These are phyloP conservation scores for Watsonalla cultraria DNA, from an alignment of 2,888 invertebrate species.

Conservation along the genomic window DNA sequence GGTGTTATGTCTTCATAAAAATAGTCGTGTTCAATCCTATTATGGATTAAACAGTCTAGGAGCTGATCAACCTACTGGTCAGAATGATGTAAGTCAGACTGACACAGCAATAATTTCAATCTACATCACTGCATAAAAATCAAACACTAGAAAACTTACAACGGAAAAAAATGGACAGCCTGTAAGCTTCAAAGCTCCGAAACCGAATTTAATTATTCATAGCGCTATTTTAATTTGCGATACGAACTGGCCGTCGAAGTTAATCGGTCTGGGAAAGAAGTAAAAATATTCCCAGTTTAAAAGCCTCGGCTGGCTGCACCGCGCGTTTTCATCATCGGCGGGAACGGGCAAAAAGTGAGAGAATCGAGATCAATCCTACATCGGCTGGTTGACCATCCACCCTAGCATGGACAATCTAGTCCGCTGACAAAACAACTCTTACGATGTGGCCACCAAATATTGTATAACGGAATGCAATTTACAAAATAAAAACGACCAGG, in stretches of 20 bases:
- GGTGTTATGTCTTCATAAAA: no score
- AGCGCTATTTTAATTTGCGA: conserved; percentile 34
- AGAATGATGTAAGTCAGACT: conserved; percentile 6
- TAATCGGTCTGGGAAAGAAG: conserved; percentile 28
- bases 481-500: neutral
- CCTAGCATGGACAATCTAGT: conserved; percentile 36
- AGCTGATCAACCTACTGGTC: conserved; percentile 6
- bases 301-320: conserved; percentile 24
- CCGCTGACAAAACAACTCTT: conserved; percentile 18
- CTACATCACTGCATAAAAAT: conserved; percentile 2
- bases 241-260: conserved; percentile 19
- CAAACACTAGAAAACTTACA: conserved; percentile 3
- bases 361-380: conserved; percentile 35
- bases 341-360: conserved; percentile 34
- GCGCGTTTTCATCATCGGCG: conserved; percentile 19
- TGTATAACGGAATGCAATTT: neutral
- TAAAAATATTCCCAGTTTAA: conserved; percentile 36
- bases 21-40: no score
- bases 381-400: conserved; percentile 25
- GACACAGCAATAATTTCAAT: conserved; percentile 10
- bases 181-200: conserved; percentile 11
- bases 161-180: conserved; percentile 10
- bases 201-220: conserved; percentile 31
- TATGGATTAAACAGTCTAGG: conserved; percentile 4
- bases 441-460: conserved; percentile 1